Percentiles rank a stretch among this genome's conserved stretches.
phyloP scores from a whole-genome alignment of 35 echinoderm and acorn worm species.

The Stichopus chloronotus region DNA sequence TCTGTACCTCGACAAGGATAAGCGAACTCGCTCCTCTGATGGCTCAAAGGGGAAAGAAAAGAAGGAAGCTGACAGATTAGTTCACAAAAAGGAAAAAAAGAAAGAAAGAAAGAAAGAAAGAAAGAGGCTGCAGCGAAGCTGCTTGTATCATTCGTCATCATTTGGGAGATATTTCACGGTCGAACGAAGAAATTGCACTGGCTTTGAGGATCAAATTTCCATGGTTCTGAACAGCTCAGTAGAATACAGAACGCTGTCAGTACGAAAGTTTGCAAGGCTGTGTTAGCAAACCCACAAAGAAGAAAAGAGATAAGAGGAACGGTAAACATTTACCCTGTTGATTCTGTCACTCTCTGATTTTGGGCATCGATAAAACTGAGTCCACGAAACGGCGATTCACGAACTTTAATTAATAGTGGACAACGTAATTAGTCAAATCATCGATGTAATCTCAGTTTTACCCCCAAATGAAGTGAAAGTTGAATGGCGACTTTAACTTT shows the following conservation, averaged over 20 bases:
- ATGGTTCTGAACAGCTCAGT: not conserved
- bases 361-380: no score
- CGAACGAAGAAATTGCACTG: not conserved
- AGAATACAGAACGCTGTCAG: not conserved
- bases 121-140: not conserved
- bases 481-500: no score
- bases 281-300: not conserved
- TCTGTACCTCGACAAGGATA: not conserved
- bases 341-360: not conserved
- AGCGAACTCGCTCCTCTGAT: not conserved
- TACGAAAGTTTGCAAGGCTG: not conserved
- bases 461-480: no score
- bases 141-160: not conserved
- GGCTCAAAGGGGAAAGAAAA: not conserved
- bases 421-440: no score
- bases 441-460: no score
- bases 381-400: no score
- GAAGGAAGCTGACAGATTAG: not conserved
- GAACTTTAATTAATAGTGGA: no score
- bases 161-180: not conserved
- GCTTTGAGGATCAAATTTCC: not conserved
- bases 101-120: not conserved
- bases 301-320: not conserved
- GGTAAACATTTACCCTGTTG: not conserved
- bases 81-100: not conserved